phyloP scores from a whole-genome alignment of 2,888 invertebrate species.

The Idaea straminata region DNA sequence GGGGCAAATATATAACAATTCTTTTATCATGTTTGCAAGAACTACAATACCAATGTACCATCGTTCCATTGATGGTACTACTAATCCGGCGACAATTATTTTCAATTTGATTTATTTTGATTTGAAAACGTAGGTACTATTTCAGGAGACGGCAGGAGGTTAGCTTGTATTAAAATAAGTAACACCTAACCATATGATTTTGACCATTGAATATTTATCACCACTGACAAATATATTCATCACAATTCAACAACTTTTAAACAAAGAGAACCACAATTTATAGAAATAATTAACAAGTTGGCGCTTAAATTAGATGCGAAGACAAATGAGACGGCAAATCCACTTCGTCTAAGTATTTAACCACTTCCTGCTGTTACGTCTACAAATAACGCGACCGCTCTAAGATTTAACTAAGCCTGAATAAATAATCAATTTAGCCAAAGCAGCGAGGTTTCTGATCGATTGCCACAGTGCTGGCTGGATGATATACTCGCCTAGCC shows the following conservation, averaged over 20 bases:
- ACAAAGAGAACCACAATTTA: slow-evolving; percentile 3
- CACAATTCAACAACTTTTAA: neutral
- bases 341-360: slow-evolving; percentile 55
- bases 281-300: slow-evolving; percentile 3
- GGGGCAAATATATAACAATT: too few species aligned
- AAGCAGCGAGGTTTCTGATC: slow-evolving; percentile 72
- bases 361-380: slow-evolving; percentile 65
- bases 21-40: too few species aligned
- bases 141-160: too few species aligned
- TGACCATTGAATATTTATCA: too few species aligned
- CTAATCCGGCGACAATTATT: too few species aligned
- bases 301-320: slow-evolving; percentile 41
- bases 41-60: too few species aligned
- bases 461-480: slow-evolving; percentile 76
- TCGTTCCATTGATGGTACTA: too few species aligned
- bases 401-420: slow-evolving; percentile 74
- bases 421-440: slow-evolving; percentile 77
- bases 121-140: too few species aligned
- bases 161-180: too few species aligned
- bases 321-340: slow-evolving; percentile 47
- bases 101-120: too few species aligned
- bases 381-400: slow-evolving; percentile 69
- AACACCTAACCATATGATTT: too few species aligned
- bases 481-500: slow-evolving; percentile 75
- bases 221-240: neutral